Evolutionary conservation across 2,797 vertebrate genomes (phyloP), one percentile per base, ranked within the genome.

Genomic region (Melanotaenia parkinsoni): DNA sequence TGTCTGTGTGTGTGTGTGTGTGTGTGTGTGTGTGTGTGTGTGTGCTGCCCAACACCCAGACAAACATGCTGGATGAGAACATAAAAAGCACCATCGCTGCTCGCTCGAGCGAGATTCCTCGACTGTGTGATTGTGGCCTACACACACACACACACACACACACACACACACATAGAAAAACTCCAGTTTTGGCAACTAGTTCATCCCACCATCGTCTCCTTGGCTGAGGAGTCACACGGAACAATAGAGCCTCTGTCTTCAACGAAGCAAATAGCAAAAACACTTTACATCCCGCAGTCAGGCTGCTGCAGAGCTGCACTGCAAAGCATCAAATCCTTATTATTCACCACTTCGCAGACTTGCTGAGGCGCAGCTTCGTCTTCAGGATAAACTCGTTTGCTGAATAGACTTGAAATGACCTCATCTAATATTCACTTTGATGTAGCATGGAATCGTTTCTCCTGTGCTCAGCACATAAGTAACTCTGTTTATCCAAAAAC

Each of bases 371-470:
- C 75, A 75, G 77, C 38, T 75, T 72, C 16, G 77, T 81, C 76
- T 85, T 74, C 16, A 20, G 71, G 77, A 82, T 67, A 50, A 84
- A 77, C 86, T 61, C 63, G 83, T 83, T 82, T 91, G 88, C 89
- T 91, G 88, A 90, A 88, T 89, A 80, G 67, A 80, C 83, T 86
- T 37, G 70, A 86, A 87, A 84, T 86, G 69, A 83, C 80, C 80
- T 93, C 77, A 89, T 92, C 59, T 61, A 81, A 74, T 77, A 92
- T 92, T 92, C 88, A 58, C 89, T 91, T 89, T 91, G 83, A 92
- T 88, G 70, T 45, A 30, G 35, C 7, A 24, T 53, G 38, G 40
- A 82, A 65, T 61, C 12, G 30, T 76, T 82, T 81, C 50, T 85
- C 63, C 80, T 60, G 66, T 1, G 47, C 86, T 89, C 90, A 91